Conservation (phyloP, 1,140 invertebrate genomes). For the Drosophila equinoxialis region DNA sequence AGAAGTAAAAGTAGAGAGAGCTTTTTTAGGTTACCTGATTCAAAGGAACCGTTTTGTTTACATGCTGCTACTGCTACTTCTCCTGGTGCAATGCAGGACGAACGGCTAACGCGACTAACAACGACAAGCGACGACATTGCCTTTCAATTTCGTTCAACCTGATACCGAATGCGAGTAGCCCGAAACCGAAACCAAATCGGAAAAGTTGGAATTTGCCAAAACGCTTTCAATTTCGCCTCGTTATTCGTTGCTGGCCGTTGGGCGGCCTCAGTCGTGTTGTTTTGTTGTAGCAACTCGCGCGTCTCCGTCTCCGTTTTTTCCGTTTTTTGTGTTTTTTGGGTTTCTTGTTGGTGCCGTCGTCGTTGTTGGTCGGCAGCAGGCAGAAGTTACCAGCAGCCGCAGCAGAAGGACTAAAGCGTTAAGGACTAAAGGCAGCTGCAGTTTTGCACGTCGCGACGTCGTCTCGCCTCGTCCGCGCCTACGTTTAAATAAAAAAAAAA, state of each 20-base stretch:
- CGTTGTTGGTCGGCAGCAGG: slow-evolving; percentile 39
- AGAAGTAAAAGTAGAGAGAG: too few species aligned
- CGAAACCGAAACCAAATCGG: slow-evolving; percentile 41
- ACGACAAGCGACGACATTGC: slow-evolving; percentile 55
- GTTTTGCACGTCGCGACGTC: slow-evolving; percentile 47
- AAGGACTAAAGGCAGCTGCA: slow-evolving; percentile 55
- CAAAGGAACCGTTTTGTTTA: slow-evolving; percentile 45
- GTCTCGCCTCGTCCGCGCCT: slow-evolving; percentile 41
- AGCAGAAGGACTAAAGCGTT: slow-evolving; percentile 41
- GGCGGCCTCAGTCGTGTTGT: slow-evolving; percentile 76
- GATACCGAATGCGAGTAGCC: slow-evolving; percentile 39
- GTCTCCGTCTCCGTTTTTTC: slow-evolving; percentile 44
- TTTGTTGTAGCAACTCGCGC: slow-evolving; percentile 73
- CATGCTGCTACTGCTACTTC: slow-evolving; percentile 30
- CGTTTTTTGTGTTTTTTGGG: slow-evolving; percentile 24
- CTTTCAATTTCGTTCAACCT: slow-evolving; percentile 79
- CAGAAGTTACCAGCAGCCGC: slow-evolving; percentile 37
- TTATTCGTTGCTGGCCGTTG: slow-evolving; percentile 76
- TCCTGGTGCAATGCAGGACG: slow-evolving; percentile 60
- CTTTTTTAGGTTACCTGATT: slow-evolving; percentile 23
- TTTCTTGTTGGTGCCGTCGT: slow-evolving; percentile 44
- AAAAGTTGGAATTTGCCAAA: slow-evolving; percentile 23
- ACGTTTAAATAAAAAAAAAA: not conserved
- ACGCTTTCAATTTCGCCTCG: slow-evolving; percentile 75
- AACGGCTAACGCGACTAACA: slow-evolving; percentile 54